Conservation (phyloP, 2,888 invertebrate species). For the Gastrophysa polygoni region DNA sequence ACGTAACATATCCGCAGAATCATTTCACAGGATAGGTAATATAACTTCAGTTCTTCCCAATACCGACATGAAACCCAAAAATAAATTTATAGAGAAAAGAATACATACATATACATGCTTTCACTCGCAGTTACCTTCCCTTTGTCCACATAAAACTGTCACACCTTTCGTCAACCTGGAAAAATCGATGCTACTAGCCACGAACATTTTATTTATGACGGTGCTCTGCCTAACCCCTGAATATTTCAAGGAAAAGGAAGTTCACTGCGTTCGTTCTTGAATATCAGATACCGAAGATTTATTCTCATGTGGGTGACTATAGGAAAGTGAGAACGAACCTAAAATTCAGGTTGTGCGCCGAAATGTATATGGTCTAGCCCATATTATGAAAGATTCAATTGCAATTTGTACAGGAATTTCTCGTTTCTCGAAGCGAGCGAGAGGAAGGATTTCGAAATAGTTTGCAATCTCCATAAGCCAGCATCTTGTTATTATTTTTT, state of each 20-base stretch:
- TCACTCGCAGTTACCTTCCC: neutral
- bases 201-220: conserved; percentile 14
- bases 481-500: too few species aligned
- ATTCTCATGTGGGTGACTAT: conserved; percentile 1
- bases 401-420: neutral
- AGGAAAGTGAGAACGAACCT: neutral
- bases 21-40: too few species aligned
- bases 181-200: conserved; percentile 21
- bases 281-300: conserved; percentile 6
- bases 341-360: neutral
- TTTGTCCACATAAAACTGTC: conserved; percentile 16
- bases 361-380: neutral
- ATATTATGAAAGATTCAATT: neutral
- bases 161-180: conserved; percentile 13
- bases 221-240: neutral
- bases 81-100: neutral
- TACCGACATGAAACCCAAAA: too few species aligned
- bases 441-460: too few species aligned
- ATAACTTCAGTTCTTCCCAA: too few species aligned
- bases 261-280: conserved; percentile 2
- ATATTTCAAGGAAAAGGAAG: conserved; percentile 6
- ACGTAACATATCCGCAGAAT: too few species aligned
- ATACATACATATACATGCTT: neutral
- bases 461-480: too few species aligned
- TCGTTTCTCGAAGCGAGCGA: too few species aligned